Evolutionary conservation across 2,888 invertebrate genomes (phyloP).

Genomic region (Nomada lathburiana): DNA sequence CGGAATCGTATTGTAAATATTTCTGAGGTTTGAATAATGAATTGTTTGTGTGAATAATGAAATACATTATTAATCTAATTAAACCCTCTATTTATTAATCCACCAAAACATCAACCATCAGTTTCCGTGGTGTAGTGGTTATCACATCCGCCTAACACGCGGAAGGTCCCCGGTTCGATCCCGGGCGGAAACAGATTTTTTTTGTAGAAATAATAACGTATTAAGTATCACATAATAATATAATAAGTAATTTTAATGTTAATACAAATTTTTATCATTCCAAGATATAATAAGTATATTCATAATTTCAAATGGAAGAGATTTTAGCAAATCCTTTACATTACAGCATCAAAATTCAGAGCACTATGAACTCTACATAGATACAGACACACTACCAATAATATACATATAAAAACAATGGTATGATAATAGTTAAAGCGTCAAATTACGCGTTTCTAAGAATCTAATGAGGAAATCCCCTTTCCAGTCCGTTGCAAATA

Average conservation of each 20-base stretch:
- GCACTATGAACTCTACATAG: background rate
- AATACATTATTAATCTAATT: background rate
- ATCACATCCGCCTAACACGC: conserved; percentile 97
- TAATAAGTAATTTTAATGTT: background rate
- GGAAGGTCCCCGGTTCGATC: conserved; percentile 96
- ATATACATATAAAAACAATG: no score
- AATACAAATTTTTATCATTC: no score
- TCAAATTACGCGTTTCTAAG: background rate
- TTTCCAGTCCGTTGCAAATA: background rate
- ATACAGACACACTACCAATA: no score
- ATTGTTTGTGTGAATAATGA: background rate
- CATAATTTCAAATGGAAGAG: no score
- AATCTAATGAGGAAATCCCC: background rate
- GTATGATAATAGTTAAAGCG: background rate
- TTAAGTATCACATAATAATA: background rate
- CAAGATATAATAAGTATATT: background rate
- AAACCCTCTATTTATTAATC: fast-evolving
- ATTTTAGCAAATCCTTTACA: background rate
- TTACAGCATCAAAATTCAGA: no score
- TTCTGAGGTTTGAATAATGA: background rate
- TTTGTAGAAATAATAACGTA: conserved; percentile 22
- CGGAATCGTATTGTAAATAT: background rate
- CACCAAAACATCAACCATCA: background rate
- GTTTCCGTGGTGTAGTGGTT: conserved; percentile 96
- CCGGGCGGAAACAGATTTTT: conserved; percentile 91